Evolutionary conservation across 2,888 invertebrate genomes (phyloP).

Genomic region (Linyphia triangularis): DNA sequence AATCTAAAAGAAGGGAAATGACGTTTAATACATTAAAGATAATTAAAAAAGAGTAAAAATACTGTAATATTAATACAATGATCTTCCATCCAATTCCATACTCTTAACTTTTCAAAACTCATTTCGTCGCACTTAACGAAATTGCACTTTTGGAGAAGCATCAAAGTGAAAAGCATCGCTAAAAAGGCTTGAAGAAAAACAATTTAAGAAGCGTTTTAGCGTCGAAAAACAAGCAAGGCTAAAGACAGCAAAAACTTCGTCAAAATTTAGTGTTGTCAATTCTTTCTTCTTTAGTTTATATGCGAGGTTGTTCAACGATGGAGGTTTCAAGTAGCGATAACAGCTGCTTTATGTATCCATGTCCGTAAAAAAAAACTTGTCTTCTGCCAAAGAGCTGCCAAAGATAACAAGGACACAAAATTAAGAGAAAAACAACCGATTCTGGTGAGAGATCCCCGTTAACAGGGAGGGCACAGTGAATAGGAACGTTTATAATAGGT

Average conservation of each 20-base stretch:
- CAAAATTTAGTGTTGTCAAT: conserved; percentile 38
- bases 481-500: neutral
- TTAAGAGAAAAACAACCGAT: conserved; percentile 9
- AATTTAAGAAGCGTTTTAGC: conserved; percentile 21
- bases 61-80: neutral
- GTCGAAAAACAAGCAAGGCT: neutral
- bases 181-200: conserved; percentile 22
- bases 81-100: neutral
- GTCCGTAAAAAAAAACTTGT: conserved; percentile 31
- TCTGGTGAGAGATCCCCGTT: conserved; percentile 19
- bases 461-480: conserved; percentile 35
- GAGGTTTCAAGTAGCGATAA: conserved; percentile 62
- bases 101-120: neutral
- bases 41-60: neutral
- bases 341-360: conserved; percentile 58
- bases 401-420: conserved; percentile 54
- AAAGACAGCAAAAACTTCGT: neutral
- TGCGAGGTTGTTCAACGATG: conserved; percentile 11
- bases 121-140: neutral
- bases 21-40: too few species aligned
- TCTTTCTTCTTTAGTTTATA: conserved; percentile 24
- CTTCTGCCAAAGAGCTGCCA: conserved; percentile 42
- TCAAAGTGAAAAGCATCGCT: neutral
- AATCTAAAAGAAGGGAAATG: too few species aligned
- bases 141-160: conserved; percentile 10